Evolutionary conservation across 2,888 invertebrate genomes (phyloP).

Genomic region (Philaethria dido): DNA sequence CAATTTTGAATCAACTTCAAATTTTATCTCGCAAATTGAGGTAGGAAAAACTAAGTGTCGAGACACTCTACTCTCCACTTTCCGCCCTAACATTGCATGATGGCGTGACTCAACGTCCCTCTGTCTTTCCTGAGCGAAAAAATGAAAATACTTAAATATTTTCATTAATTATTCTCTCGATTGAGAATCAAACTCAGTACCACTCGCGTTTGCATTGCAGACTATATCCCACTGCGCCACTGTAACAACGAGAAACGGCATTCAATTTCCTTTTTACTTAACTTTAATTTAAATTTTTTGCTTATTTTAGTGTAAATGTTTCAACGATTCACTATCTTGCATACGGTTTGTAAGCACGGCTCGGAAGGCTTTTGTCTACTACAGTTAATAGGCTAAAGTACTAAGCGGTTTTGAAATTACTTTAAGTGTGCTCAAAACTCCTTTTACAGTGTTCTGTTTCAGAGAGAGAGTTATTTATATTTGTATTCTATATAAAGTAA

Average conservation of each 20-base stretch:
- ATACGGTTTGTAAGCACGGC: conserved; percentile 12
- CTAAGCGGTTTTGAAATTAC: conserved; percentile 28
- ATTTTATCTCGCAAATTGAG: no score
- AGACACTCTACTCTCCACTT: no score
- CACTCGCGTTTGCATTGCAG: no score
- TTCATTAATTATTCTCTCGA: no score
- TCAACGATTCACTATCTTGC: conserved; percentile 18
- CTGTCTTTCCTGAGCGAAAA: no score
- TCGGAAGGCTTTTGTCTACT: conserved; percentile 22
- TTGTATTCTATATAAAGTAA: not conserved
- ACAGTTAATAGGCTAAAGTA: conserved; percentile 27
- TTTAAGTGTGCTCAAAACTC: conserved; percentile 14
- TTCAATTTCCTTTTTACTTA: conserved; percentile 1
- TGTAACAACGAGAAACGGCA: not conserved
- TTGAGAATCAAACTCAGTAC: no score
- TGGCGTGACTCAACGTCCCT: no score
- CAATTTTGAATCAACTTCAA: no score
- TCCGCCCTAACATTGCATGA: no score
- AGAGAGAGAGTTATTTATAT: not conserved
- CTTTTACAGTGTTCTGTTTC: conserved; percentile 20
- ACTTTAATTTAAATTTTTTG: conserved; percentile 9
- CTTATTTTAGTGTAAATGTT: conserved; percentile 19
- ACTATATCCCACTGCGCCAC: no score
- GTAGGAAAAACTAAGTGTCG: no score
- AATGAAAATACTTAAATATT: no score